A percentile compares a stretch with the other conserved stretches of the same genome.
phyloP scores from a whole-genome alignment of 2,113 vertebrate genomes.

The Furnarius figulus region DNA sequence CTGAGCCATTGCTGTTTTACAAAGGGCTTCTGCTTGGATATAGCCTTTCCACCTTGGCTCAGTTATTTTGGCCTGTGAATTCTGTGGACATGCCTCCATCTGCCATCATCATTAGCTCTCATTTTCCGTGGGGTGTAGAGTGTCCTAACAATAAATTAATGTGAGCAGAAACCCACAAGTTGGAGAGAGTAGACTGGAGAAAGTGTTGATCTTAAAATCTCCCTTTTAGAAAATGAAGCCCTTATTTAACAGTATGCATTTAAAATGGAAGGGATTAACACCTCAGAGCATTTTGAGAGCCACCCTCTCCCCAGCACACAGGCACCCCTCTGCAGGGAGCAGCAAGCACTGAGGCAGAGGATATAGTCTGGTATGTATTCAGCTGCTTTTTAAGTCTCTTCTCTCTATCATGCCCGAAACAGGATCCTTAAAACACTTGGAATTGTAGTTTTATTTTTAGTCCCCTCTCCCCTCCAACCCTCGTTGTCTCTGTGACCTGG shows the following conservation, averaged over 20 bases:
- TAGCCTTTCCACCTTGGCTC: background rate
- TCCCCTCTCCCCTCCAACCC: background rate
- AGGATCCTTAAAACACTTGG: background rate
- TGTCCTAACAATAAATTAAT: background rate
- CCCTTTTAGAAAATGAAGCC: background rate
- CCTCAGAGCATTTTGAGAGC: background rate
- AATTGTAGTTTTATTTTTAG: background rate
- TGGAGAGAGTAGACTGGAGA: background rate
- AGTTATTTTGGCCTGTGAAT: background rate
- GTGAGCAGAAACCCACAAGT: background rate
- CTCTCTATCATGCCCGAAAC: background rate
- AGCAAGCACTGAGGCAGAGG: background rate
- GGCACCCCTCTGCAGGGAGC: background rate
- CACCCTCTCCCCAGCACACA: rapidly evolving
- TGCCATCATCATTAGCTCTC: rapidly evolving
- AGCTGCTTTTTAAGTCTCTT: background rate
- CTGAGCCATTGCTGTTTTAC: background rate
- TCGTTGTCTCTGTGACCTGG: rapidly evolving
- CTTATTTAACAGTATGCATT: background rate
- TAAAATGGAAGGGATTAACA: background rate
- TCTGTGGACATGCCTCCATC: background rate
- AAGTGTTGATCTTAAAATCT: background rate
- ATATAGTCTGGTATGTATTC: background rate
- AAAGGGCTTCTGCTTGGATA: background rate
- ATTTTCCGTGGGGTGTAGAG: background rate